Conservation (phyloP, 2,888 invertebrate species). For the Mamestra brassicae region DNA sequence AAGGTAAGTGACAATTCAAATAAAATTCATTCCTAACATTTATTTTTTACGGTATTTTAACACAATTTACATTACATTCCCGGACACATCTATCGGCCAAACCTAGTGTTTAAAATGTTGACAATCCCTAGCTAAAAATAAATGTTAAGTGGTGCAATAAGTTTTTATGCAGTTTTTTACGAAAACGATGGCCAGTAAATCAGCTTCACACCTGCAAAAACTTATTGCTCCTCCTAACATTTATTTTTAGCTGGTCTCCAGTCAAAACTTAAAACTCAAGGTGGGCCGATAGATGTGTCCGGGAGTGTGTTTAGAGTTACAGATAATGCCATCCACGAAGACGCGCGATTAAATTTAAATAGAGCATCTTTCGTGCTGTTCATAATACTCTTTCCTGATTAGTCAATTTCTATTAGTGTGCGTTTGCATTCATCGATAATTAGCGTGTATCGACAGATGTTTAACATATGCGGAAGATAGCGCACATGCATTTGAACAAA, state of each 20-base stretch:
- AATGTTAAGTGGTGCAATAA: slow-evolving; percentile 31
- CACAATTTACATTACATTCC: slow-evolving; percentile 22
- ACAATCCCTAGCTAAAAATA: slow-evolving; percentile 31
- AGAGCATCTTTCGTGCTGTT: slow-evolving; percentile 33
- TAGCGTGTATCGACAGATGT: slow-evolving; percentile 34
- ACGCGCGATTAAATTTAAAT: slow-evolving; percentile 34
- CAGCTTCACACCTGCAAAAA: slow-evolving; percentile 30
- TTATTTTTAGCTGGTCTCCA: not conserved
- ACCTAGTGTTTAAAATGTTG: slow-evolving; percentile 29
- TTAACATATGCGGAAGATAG: slow-evolving; percentile 35
- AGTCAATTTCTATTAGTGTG: slow-evolving; percentile 34
- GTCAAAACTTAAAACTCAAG: slow-evolving; percentile 28
- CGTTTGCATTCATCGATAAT: slow-evolving; percentile 35
- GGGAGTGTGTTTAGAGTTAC: slow-evolving; percentile 11
- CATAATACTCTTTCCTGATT: slow-evolving; percentile 32
- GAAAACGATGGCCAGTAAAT: slow-evolving; percentile 23
- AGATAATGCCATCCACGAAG: slow-evolving; percentile 26
- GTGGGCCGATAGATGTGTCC: slow-evolving; percentile 28
- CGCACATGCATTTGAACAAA: slow-evolving; percentile 22
- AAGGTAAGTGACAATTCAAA: slow-evolving; percentile 48
- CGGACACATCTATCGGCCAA: slow-evolving; percentile 25
- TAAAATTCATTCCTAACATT: slow-evolving; percentile 16
- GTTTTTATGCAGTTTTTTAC: slow-evolving; percentile 28
- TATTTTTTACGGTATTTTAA: slow-evolving; percentile 27
- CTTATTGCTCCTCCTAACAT: slow-evolving; percentile 26